These are phyloP conservation scores for Penaeus monodon DNA, from an alignment of 2,888 invertebrate species.

Conservation along the genomic window DNA sequence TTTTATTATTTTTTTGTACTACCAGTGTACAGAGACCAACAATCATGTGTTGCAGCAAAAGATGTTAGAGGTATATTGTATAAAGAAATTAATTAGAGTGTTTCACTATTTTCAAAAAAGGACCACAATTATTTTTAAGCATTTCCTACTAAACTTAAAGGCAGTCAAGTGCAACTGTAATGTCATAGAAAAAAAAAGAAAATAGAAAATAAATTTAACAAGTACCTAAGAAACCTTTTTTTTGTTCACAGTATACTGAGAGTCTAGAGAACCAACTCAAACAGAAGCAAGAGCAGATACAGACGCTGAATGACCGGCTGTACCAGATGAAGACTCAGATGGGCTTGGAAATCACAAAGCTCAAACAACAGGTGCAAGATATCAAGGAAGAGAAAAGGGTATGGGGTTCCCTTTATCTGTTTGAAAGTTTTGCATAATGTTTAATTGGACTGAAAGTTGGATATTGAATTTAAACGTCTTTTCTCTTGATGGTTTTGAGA, in stretches of 20 bases:
- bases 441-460: too few relatives aligned
- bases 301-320: slow-evolving; percentile 43
- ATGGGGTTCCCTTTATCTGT: background rate
- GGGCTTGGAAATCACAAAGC: slow-evolving; percentile 41
- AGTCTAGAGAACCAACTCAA: slow-evolving; percentile 1
- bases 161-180: too few relatives aligned
- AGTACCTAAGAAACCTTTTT: too few relatives aligned
- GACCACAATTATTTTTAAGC: too few relatives aligned
- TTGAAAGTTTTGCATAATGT: background rate
- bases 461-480: too few relatives aligned
- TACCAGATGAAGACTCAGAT: slow-evolving; percentile 41
- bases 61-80: too few relatives aligned
- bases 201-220: too few relatives aligned
- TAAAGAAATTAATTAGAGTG: too few relatives aligned
- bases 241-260: background rate
- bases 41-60: background rate
- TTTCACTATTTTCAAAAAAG: too few relatives aligned
- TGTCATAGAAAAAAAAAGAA: too few relatives aligned
- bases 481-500: too few relatives aligned
- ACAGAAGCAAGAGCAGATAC: slow-evolving; percentile 20
- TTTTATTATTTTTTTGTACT: background rate
- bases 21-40: background rate
- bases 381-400: slow-evolving; percentile 32
- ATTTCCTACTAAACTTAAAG: too few relatives aligned
- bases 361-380: slow-evolving; percentile 47